phyloP scores from a whole-genome alignment of 2,113 vertebrate genomes.

The Pelmatolapia mariae region DNA sequence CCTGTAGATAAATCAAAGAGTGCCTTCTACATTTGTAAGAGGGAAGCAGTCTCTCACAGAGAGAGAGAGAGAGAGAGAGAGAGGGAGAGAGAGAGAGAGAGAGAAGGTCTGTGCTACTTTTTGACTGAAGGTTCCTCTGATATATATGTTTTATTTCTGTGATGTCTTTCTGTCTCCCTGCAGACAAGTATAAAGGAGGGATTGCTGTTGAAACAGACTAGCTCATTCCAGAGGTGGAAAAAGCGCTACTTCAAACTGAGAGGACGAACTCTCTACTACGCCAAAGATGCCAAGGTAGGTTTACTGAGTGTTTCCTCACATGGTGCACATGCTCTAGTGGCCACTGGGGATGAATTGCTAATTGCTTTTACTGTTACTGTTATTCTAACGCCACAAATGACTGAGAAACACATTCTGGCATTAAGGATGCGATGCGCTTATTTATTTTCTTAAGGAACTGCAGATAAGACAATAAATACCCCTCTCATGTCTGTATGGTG shows the following conservation, averaged over 20 bases:
- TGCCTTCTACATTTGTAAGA: background rate
- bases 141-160: background rate
- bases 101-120: background rate
- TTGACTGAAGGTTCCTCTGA: background rate
- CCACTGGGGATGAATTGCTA: background rate
- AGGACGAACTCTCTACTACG: slow-evolving; percentile 95
- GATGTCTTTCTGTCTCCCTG: slow-evolving; percentile 33
- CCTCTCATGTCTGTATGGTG: background rate
- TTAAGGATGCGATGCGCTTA: background rate
- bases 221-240: slow-evolving; percentile 99
- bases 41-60: background rate
- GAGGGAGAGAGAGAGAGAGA: background rate
- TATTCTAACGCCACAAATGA: background rate
- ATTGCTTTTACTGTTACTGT: background rate
- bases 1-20: slow-evolving; percentile 44
- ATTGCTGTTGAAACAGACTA: slow-evolving; percentile 95
- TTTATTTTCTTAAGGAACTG: background rate
- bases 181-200: slow-evolving; percentile 98
- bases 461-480: background rate
- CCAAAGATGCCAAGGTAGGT: slow-evolving; percentile 96
- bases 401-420: background rate
- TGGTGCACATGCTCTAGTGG: background rate
- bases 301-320: background rate
- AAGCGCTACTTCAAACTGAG: slow-evolving; percentile 97
- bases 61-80: background rate